Base-by-base conservation (phyloP, 2,888 invertebrate genomes). In the Ophion ellenae region DNA sequence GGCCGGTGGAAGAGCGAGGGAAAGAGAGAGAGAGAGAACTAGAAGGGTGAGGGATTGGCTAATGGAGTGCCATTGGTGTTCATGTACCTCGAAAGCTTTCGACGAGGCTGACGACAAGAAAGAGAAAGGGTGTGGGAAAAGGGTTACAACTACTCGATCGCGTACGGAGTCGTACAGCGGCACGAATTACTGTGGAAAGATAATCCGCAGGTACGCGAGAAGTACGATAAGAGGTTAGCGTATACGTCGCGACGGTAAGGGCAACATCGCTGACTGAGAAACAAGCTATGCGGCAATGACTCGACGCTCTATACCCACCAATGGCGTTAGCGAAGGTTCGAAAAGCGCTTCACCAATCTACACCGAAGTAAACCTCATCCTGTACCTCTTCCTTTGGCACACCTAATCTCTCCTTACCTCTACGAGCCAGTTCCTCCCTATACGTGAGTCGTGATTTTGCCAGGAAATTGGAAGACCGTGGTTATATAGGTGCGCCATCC, bases 171-270 rank as follows among this genome's bases (percentile, higher is more conserved):
- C 73, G 77, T 83, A 83, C 81, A 81, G 83, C 77, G 73, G 81
- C 81, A 75, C 77, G 66, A 86, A 86, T 83, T 86, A 83, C 81
- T 73, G 77, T 57, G 77, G 40, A 81, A 81, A 86, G 81, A 83
- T 86, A 81, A 78, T 70, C 71, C 24, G 17, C 79, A 53, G 32
- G 86, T 81, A 83, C 70, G 66, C 73, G 59, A 59, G 75, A 70
- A 74, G 61, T 63, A 73, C 53, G 36, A 75, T 36, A 47, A n/a
- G 61, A 28, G 53, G 61, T 66, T 14, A 45, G 14, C 63, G 64
- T 67, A 69, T 75, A 84, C 47, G 14, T 53, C 40, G 14, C 69
- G 45, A 70, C 20, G 70, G 36, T 47, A 36, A 78, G 67, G 40
- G 69, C 69, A 81, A 69, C 61, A 14, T 71, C 28, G 20, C 67